These are phyloP conservation scores for Rhineura floridana DNA, from an alignment of 2,113 vertebrate species.

Conservation along the genomic window DNA sequence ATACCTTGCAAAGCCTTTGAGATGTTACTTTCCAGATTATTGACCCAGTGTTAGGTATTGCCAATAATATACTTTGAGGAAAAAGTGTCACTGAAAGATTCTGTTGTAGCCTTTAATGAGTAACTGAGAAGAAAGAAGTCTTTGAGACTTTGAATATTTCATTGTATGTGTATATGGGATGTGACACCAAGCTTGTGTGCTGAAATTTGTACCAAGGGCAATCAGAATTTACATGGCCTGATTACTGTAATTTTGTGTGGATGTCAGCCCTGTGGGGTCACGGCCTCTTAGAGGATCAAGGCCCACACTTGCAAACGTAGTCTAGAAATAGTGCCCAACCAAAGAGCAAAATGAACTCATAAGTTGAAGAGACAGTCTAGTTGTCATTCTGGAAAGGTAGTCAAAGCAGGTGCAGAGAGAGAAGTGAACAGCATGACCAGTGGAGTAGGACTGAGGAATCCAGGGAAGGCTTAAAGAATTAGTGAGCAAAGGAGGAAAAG, in stretches of 20 bases:
- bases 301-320: too few species aligned
- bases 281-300: neutral
- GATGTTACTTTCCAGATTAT: neutral
- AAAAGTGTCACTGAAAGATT: neutral
- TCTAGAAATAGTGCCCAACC: neutral
- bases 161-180: neutral
- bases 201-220: neutral
- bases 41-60: neutral
- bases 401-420: neutral
- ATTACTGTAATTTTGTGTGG: neutral
- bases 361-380: neutral
- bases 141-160: neutral
- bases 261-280: neutral
- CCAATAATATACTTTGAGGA: neutral
- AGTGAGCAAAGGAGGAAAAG: neutral
- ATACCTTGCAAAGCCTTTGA: neutral
- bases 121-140: neutral
- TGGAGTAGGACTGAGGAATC: too few species aligned
- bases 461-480: neutral
- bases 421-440: neutral
- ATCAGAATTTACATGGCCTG: neutral
- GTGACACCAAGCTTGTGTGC: neutral
- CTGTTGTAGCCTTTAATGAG: neutral
- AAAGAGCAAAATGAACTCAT: neutral
- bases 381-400: neutral